Evolutionary conservation across 2,797 vertebrate genomes (phyloP), one percentile per base, ranked within the genome.

Genomic region (Limosa lapponica): DNA sequence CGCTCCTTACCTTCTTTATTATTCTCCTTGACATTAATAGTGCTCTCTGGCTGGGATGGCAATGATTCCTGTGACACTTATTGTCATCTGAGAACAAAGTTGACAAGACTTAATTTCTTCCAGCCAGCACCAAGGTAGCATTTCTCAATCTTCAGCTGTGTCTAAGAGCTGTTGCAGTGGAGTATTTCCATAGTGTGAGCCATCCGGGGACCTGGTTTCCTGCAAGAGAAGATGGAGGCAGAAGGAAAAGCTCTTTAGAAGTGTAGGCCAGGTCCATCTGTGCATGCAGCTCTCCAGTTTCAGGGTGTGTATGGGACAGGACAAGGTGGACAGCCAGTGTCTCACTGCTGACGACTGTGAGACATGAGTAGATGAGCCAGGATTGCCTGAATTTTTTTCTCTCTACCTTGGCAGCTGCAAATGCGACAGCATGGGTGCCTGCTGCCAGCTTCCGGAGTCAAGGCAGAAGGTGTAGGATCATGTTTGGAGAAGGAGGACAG

Each of bases 11-110:
- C 52, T 90, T 90, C 69, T 81, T 80, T 80, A 64, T 86, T 92
- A 62, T 88, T 96, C 86, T 81, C 22, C 75, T 85, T 95, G 92
- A 94, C 71, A 67, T 77, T 85, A 93, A 92, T 19, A 80, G 44
- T 74, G 92, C 65, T 94, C 90, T 70, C 70, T 78, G 82, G 73
- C 17, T 91, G 73, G 83, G 46, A 61, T 67, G 51, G 37, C 9
- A 8, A 61, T 92, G 82, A 88, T 89, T 87, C 64, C 49, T 54
- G 46, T 62, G 43, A 59, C 36, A 73, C 61, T 48, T 86, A 72
- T 39, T 91, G 75, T 92, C 66, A 92, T 62, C 83, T 82, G 51
- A 85, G 66, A 94, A 75, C 4, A 5, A 52, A 82, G 39, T 64
- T 94, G 82, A 89, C 81, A 73, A 74, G 52, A 39, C 3, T 2